These are phyloP conservation scores for Tylochromis polylepis DNA, from an alignment of 2,113 vertebrate genomes.

Conservation along the genomic window DNA sequence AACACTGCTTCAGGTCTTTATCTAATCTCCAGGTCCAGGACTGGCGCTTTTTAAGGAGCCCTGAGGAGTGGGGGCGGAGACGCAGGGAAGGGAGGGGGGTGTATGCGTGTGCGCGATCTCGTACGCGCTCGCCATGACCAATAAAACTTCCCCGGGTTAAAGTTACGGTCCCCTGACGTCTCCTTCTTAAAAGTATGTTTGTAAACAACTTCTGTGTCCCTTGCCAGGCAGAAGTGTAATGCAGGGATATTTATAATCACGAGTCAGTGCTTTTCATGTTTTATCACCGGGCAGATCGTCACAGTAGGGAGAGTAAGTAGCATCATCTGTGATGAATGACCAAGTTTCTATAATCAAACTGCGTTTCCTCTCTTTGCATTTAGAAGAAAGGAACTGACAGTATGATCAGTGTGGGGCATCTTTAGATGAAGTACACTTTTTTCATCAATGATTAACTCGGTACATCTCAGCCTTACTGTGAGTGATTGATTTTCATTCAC, in stretches of 20 bases:
- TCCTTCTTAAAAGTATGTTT: conserved; percentile 39
- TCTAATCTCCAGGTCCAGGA: background rate
- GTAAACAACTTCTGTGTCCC: conserved; percentile 59
- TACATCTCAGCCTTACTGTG: background rate
- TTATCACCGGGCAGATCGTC: background rate
- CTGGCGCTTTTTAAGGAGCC: conserved; percentile 54
- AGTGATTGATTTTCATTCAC: background rate
- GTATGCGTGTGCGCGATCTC: background rate
- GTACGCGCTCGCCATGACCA: background rate
- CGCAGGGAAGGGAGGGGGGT: background rate
- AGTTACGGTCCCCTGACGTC: conserved; percentile 40
- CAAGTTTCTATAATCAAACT: background rate
- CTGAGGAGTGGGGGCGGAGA: conserved; percentile 43
- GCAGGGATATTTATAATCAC: conserved; percentile 38
- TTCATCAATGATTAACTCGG: background rate
- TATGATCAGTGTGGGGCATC: background rate
- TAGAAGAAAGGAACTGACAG: background rate
- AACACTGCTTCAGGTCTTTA: background rate
- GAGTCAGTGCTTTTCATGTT: background rate
- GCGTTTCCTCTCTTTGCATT: background rate
- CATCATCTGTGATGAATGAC: background rate
- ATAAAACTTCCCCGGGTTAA: conserved; percentile 11
- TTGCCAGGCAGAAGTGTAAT: background rate
- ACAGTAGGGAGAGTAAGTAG: background rate
- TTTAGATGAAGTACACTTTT: background rate